These are phyloP conservation scores for Caenorhabditis brenneri DNA, from an alignment of 1,140 invertebrate genomes.

Conservation along the genomic window DNA sequence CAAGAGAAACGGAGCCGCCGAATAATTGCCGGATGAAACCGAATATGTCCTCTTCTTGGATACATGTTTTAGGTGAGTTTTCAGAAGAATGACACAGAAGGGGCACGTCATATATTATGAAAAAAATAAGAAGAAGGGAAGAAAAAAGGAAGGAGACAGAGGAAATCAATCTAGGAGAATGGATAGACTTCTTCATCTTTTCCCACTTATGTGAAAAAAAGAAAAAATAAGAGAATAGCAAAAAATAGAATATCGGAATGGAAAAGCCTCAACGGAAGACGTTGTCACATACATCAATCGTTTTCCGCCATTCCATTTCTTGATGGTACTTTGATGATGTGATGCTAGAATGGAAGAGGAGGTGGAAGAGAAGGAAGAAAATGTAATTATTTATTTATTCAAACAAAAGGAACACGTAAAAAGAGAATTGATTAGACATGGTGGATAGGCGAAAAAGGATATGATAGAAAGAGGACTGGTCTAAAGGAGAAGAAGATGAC, in stretches of 20 bases:
- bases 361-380: neutral
- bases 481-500: neutral
- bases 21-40: constrained; percentile 42
- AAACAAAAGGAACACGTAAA: constrained; percentile 40
- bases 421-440: constrained; percentile 12
- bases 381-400: constrained; percentile 25
- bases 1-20: neutral
- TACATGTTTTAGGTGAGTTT: neutral
- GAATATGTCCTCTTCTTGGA: constrained; percentile 5
- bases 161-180: constrained; percentile 20
- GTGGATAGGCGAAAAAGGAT: too few species aligned
- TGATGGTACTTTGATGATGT: neutral
- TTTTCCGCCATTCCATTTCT: constrained; percentile 7
- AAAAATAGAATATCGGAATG: neutral
- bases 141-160: neutral
- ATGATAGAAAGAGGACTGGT: neutral
- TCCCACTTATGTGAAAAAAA: constrained; percentile 26
- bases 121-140: constrained; percentile 8
- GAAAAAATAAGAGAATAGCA: constrained; percentile 12
- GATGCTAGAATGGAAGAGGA: too few species aligned
- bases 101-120: neutral
- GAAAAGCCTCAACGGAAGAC: constrained; percentile 4
- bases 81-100: neutral
- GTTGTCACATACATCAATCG: constrained; percentile 28
- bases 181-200: constrained; percentile 33